Evolutionary conservation across 2,113 vertebrate genomes (phyloP), one percentile per base, ranked within the genome.

Genomic region (Bagarius yarrelli): DNA sequence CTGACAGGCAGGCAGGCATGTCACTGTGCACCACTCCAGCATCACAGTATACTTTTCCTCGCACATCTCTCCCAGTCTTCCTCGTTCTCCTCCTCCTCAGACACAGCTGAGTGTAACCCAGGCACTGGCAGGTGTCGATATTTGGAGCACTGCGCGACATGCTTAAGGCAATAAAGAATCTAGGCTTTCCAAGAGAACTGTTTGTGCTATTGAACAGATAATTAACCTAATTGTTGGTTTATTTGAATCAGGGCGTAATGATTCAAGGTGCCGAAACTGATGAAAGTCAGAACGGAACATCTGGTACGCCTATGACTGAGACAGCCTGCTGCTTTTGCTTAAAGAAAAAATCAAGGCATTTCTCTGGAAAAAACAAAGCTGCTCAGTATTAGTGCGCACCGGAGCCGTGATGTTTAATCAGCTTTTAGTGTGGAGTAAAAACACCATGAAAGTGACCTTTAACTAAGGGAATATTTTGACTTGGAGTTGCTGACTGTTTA

Each of bases 1-100:
- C 91, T 92, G 89, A 92, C 89, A 88, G 88, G 87, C 87, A 88
- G 83, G 86, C 83, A 61, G 36, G 81, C 80, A 88, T 90, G 89
- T 91, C 91, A 90, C 84, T 83, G 83, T 73, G 82, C 86, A n/a
- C 60, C 61, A 50, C 57, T 55, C 30, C 4, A 27, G 32, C 27
- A 32, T 80, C 82, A 55, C 64, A 73, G 47, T 73, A 81, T 40
- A 66, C 82, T 63, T 67, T 57, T 81, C 27, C 66, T 56, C 21
- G 8, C 23, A 55, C 15, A 52, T 74, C 57, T 36, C 27, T 79
- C n/a, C n/a, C 30, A 50, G 1, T 44, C 57, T 66, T 6, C 47
- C 67, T 47, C 32, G 1, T n/a, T 15, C n/a, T 64, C 61, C 69
- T 71, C 16, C 18, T 73, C 23, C 55, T 56, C 78, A 81, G 30